Percentiles rank a stretch among this genome's conserved stretches.
phyloP scores from a whole-genome alignment of 2,797 vertebrate genomes.

The Delichon dasypus region DNA sequence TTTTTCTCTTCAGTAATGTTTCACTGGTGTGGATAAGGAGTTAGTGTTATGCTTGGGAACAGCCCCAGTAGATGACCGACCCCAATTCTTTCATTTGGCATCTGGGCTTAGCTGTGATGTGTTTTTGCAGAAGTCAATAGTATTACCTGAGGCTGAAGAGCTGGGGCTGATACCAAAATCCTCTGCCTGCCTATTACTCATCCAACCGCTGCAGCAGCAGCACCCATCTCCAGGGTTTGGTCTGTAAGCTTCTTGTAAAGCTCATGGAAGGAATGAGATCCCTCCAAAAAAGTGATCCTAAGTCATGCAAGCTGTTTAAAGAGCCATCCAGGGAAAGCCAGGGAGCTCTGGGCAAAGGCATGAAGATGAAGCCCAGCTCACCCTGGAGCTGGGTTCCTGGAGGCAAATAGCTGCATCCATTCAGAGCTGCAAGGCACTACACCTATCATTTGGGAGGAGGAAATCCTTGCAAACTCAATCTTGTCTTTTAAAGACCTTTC shows the following conservation, averaged over 20 bases:
- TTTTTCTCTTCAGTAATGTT: not conserved
- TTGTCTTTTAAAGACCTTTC: not conserved
- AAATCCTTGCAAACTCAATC: not conserved
- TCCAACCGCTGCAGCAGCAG: not conserved
- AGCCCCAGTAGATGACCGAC: not conserved
- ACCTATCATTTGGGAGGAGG: not conserved
- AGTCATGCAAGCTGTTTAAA: not conserved
- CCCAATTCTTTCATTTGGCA: not conserved
- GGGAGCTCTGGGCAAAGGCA: not conserved
- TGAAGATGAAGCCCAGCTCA: not conserved
- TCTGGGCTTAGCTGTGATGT: not conserved
- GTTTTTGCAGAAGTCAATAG: not conserved
- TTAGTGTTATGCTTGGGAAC: not conserved
- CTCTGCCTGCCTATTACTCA: not conserved
- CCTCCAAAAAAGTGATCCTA: not conserved
- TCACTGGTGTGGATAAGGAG: not conserved
- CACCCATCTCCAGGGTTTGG: not conserved
- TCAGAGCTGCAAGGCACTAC: not conserved
- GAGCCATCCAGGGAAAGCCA: not conserved
- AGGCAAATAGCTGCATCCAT: not conserved
- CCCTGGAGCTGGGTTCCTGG: not conserved
- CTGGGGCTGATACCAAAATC: not conserved
- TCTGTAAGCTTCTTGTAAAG: not conserved
- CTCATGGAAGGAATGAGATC: not conserved
- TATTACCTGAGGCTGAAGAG: not conserved